A percentile compares a stretch with the other conserved stretches of the same genome.
These are phyloP conservation scores for Megamerina dolium DNA, from an alignment of 2,888 invertebrate genomes.

Conservation along the genomic window DNA sequence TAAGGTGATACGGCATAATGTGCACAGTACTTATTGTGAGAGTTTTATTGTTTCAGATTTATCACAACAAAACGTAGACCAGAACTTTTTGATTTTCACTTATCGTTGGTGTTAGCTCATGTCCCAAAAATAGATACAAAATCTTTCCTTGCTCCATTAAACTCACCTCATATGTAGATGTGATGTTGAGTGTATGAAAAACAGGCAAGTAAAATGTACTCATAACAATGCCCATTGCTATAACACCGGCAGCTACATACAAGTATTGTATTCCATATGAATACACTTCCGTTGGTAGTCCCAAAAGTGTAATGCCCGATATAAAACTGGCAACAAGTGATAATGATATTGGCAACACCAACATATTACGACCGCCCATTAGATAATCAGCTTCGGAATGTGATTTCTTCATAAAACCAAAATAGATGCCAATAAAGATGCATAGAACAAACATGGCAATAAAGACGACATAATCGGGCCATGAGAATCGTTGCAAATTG, in stretches of 20 bases:
- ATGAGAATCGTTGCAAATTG: constrained; percentile 44
- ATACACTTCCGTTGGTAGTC: constrained; percentile 75
- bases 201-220: constrained; percentile 66
- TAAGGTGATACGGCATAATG: no score
- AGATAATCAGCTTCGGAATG: constrained; percentile 66
- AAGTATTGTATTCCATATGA: constrained; percentile 74
- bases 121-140: no score
- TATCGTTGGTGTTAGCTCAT: no score
- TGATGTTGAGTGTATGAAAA: constrained; percentile 66
- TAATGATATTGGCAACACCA: constrained; percentile 69
- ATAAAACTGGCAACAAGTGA: constrained; percentile 78
- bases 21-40: no score
- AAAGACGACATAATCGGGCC: constrained; percentile 47
- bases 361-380: constrained; percentile 75
- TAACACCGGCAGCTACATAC: constrained; percentile 58
- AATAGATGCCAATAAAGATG: constrained; percentile 70
- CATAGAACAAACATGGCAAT: constrained; percentile 65
- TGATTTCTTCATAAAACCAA: constrained; percentile 63
- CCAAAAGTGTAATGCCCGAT: constrained; percentile 71
- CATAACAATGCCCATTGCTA: constrained; percentile 62
- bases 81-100: no score
- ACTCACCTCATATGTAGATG: constrained; percentile 72
- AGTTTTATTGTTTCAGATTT: no score
- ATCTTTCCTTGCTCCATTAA: no score
- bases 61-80: no score